Evolutionary conservation across 2,888 invertebrate genomes (phyloP).

Genomic region (Allacma fusca): DNA sequence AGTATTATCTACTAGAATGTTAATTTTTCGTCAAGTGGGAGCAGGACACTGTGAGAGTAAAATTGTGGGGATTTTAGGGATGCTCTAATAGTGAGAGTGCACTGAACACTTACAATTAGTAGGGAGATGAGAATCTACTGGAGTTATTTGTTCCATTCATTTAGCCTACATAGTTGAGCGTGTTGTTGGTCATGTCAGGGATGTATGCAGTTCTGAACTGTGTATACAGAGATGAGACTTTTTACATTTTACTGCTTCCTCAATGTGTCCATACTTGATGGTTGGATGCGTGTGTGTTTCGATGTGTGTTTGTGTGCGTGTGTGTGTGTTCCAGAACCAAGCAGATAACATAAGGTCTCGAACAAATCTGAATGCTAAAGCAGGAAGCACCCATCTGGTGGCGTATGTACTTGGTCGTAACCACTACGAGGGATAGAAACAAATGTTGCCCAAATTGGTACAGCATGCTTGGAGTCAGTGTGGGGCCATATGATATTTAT

Average conservation of each 20-base stretch:
- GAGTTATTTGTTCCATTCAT: no score
- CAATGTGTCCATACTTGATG: background rate
- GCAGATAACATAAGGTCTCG: slow-evolving; percentile 1
- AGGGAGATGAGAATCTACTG: no score
- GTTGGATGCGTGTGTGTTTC: background rate
- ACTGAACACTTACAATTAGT: no score
- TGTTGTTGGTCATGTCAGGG: no score
- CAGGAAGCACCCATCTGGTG: background rate
- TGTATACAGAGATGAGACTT: no score
- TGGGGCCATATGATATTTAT: background rate
- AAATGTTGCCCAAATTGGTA: background rate
- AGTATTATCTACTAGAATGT: no score
- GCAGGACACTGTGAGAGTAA: no score
- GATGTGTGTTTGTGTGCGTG: background rate
- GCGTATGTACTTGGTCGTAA: background rate
- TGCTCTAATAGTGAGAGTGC: no score
- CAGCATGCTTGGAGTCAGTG: background rate
- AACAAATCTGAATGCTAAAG: slow-evolving; percentile 1
- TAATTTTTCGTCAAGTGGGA: no score
- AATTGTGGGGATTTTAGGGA: no score
- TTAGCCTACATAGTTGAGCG: no score
- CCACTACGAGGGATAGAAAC: background rate
- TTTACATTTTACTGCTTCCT: background rate
- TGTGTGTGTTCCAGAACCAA: background rate
- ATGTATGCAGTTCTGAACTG: no score